Evolutionary conservation across 2,888 invertebrate species (phyloP).

Genomic region (Amblyjoppa fuscipennis): DNA sequence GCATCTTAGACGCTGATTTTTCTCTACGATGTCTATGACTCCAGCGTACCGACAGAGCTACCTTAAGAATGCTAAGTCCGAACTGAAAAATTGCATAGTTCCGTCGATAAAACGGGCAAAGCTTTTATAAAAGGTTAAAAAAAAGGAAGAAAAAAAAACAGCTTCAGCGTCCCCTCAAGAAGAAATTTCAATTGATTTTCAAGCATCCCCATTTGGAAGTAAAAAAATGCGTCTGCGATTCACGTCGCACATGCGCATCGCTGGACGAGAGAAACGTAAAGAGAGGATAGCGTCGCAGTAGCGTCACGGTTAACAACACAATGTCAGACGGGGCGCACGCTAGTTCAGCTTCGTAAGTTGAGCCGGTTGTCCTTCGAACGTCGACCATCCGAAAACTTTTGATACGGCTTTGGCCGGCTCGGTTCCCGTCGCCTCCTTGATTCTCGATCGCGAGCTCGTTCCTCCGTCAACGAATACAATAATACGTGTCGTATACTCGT

Average conservation of each 20-base stretch:
- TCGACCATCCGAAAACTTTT: conserved; percentile 1
- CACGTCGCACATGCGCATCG: background rate
- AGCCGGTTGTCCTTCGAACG: conserved; percentile 3
- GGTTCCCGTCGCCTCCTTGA: background rate
- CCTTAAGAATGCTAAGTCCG: too few relatives aligned
- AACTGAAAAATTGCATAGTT: too few relatives aligned
- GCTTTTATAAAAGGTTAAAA: too few relatives aligned
- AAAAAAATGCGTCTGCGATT: background rate
- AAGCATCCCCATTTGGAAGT: background rate
- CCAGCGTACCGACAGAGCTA: too few relatives aligned
- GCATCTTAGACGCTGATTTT: too few relatives aligned
- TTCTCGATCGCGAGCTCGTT: conserved; percentile 1
- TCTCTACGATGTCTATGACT: too few relatives aligned
- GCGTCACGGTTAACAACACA: background rate
- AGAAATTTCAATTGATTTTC: background rate
- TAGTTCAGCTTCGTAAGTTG: background rate
- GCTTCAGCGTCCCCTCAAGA: too few relatives aligned
- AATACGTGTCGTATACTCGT: background rate
- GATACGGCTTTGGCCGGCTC: conserved; percentile 5
- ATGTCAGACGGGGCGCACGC: background rate
- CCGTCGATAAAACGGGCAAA: too few relatives aligned
- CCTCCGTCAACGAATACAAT: background rate
- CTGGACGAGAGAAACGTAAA: background rate
- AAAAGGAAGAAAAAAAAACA: too few relatives aligned
- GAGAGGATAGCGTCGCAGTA: background rate